phyloP scores from a whole-genome alignment of 1,140 invertebrate genomes.

The Diprion similis region DNA sequence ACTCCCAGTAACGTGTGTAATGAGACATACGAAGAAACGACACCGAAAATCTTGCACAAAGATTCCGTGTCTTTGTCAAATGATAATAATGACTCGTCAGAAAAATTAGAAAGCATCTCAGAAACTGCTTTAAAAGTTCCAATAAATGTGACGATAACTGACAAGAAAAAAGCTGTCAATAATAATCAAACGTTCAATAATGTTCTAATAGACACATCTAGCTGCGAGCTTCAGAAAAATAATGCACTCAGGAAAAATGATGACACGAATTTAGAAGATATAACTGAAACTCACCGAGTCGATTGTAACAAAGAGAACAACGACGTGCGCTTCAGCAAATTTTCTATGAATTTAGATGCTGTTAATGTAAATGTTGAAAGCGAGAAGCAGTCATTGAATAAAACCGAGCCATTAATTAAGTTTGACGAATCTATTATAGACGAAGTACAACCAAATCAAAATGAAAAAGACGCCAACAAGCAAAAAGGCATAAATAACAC shows the following conservation, averaged over 20 bases:
- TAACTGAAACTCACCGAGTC: constrained; percentile 31
- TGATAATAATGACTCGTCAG: constrained; percentile 42
- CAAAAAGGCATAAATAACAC: constrained; percentile 44
- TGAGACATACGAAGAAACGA: constrained; percentile 53
- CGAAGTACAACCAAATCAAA: constrained; percentile 41
- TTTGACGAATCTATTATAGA: constrained; percentile 46
- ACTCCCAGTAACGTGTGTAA: constrained; percentile 47
- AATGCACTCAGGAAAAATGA: constrained; percentile 43
- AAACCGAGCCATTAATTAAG: constrained; percentile 49
- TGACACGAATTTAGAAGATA: constrained; percentile 24
- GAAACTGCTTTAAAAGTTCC: constrained; percentile 46
- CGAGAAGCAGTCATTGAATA: constrained; percentile 40
- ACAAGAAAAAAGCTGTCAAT: constrained; percentile 40
- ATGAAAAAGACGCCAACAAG: constrained; percentile 42
- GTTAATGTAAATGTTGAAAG: constrained; percentile 32
- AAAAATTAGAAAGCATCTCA: constrained; percentile 43
- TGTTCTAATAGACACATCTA: constrained; percentile 35
- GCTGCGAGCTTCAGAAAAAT: constrained; percentile 35
- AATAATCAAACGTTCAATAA: constrained; percentile 28
- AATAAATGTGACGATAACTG: constrained; percentile 56
- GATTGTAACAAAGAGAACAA: constrained; percentile 40
- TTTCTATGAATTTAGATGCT: constrained; percentile 32
- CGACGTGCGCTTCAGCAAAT: constrained; percentile 37
- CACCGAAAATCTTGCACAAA: constrained; percentile 48
- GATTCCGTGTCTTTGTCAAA: constrained; percentile 44